A percentile compares a stretch with the other conserved stretches of the same genome.
phyloP scores from a whole-genome alignment of 1,140 invertebrate species.

The Drosophila grimshawi region DNA sequence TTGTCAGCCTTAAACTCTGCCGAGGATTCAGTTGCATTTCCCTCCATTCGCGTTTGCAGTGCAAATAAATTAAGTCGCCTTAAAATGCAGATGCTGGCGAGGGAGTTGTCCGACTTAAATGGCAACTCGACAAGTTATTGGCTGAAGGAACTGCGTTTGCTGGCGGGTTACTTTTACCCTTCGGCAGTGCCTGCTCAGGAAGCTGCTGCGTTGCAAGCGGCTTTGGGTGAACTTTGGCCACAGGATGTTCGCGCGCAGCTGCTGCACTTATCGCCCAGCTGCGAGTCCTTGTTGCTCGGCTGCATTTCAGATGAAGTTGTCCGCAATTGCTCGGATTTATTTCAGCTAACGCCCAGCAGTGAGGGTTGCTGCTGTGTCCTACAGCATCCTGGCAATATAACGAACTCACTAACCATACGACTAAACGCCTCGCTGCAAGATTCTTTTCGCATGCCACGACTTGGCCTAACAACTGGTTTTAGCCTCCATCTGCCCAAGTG shows the following conservation, averaged over 20 bases:
- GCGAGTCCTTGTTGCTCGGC: slow-evolving; percentile 36
- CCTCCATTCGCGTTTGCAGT: slow-evolving; percentile 47
- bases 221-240: neutral
- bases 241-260: slow-evolving; percentile 33
- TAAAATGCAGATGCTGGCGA: slow-evolving; percentile 12
- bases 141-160: slow-evolving; percentile 22
- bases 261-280: slow-evolving; percentile 45
- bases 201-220: slow-evolving; percentile 9
- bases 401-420: slow-evolving; percentile 26
- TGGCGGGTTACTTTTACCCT: slow-evolving; percentile 39
- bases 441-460: slow-evolving; percentile 28
- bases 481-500: slow-evolving; percentile 50
- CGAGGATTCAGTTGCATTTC: slow-evolving; percentile 15
- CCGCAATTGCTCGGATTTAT: slow-evolving; percentile 48
- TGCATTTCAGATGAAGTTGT: slow-evolving; percentile 31
- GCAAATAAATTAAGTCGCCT: slow-evolving; percentile 53
- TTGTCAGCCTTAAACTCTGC: slow-evolving; percentile 19
- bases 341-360: slow-evolving; percentile 10
- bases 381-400: slow-evolving; percentile 14
- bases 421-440: slow-evolving; percentile 49
- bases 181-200: slow-evolving; percentile 9
- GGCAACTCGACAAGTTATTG: slow-evolving; percentile 25
- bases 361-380: slow-evolving; percentile 52
- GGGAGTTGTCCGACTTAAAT: slow-evolving; percentile 1
- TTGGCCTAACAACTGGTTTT: slow-evolving; percentile 15